Evolutionary conservation across 1,140 invertebrate species (phyloP), one percentile per base, ranked within the genome.

Genomic region (Megalonaias nervosa): DNA sequence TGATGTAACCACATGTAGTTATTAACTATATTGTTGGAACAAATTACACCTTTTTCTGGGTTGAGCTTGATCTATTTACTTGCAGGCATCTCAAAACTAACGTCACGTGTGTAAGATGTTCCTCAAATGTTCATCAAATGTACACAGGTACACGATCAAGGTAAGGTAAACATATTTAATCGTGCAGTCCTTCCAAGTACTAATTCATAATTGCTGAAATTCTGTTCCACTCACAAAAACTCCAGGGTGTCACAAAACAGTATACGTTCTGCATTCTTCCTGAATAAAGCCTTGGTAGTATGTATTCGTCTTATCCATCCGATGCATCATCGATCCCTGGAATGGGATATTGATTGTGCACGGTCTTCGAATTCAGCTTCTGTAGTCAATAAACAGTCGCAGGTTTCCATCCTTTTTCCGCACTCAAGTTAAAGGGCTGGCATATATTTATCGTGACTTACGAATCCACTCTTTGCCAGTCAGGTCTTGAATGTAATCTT

Each of bases 51-150:
- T n/a, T 82, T 82, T 0, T 62, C 48, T 38, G 67, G 61, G 64
- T 80, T 73, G 13, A 80, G 64, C 57, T 77, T 80, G 31, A 78
- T 61, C 19, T 79, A 71, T 89, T 88, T 64, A 79, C 68, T 56
- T 68, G 73, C 13, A 92, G 79, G 65, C 87, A 78, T 26, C 85
- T 65, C 11, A 92, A 83, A 5, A 93, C 83, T 60, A 79, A 74
- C n/a, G 68, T 23, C 1, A 92, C 57, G 56, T 90, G 64, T 26
- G 77, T 59, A 0, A 80, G 14, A 72, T 82, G 80, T 19, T 79
- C 48, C 26, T 81, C 75, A 67, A 80, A 71, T 1, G 55, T 73
- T 65, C 57, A 19, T 19, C 66, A n/a, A n/a, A n/a, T 57, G 64
- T 68, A 77, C 3, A 79, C 67, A 14, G 83, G 21, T 17, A 77